phyloP scores from a whole-genome alignment of 2,113 vertebrate species.

The Mesocricetus auratus region DNA sequence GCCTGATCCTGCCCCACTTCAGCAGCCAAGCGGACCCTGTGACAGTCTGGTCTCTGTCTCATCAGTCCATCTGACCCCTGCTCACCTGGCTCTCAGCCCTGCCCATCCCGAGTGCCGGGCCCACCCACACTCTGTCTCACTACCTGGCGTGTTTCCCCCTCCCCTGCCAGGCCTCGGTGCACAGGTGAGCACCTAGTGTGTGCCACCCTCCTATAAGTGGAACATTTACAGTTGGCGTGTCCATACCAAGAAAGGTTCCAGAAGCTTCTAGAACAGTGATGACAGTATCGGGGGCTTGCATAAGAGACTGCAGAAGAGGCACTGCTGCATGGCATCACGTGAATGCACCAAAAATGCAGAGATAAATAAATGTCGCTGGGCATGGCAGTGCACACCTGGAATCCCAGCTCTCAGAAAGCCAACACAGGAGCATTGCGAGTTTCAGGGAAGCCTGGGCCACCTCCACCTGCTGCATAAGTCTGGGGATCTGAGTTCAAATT shows the following conservation, averaged over 20 bases:
- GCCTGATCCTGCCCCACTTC: neutral
- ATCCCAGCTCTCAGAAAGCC: neutral
- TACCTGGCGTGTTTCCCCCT: neutral
- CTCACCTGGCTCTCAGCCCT: neutral
- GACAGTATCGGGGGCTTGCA: fast-evolving
- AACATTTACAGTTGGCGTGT: neutral
- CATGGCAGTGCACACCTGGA: neutral
- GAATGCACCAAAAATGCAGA: neutral
- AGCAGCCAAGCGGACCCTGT: neutral
- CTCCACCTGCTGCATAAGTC: neutral
- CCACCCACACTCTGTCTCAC: neutral
- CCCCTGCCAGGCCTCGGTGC: neutral
- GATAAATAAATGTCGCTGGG: neutral
- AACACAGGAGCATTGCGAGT: neutral
- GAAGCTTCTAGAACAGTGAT: neutral
- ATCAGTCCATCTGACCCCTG: neutral
- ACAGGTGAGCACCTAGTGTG: fast-evolving
- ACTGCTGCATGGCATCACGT: fast-evolving
- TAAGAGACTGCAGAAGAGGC: neutral
- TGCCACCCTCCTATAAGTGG: neutral
- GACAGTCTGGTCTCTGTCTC: neutral
- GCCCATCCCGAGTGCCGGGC: neutral
- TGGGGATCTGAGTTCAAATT: neutral
- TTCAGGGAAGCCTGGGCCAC: neutral
- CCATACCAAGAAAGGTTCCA: neutral